These are phyloP conservation scores for Therioaphis trifolii DNA, from an alignment of 2,888 invertebrate genomes.

Conservation along the genomic window DNA sequence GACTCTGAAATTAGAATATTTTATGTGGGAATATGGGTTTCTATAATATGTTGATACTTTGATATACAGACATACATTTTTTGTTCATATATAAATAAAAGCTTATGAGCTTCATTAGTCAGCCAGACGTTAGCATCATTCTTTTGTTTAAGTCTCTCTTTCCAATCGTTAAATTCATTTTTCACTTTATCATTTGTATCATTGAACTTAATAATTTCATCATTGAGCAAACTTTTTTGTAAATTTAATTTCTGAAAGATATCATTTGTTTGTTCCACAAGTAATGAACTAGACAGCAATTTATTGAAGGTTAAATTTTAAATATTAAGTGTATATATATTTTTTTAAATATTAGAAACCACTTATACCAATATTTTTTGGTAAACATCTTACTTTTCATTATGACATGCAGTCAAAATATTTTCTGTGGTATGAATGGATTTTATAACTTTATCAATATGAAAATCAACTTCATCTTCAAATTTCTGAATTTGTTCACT, in stretches of 20 bases:
- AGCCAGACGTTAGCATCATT: slow-evolving; percentile 16
- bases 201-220: slow-evolving; percentile 23
- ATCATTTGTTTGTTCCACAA: slow-evolving; percentile 10
- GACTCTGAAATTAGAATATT: too few species aligned
- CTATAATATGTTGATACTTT: too few species aligned
- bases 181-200: not conserved
- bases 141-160: slow-evolving; percentile 1
- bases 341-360: not conserved
- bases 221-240: slow-evolving; percentile 4
- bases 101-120: not conserved
- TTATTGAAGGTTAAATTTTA: not conserved
- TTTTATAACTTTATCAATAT: not conserved
- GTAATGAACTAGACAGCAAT: not conserved
- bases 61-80: slow-evolving; percentile 28
- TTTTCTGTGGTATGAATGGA: not conserved
- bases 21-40: too few species aligned
- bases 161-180: slow-evolving; percentile 3
- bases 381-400: slow-evolving; percentile 25
- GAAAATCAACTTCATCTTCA: slow-evolving; percentile 23
- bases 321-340: not conserved
- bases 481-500: not conserved
- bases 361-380: not conserved
- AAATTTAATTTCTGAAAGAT: slow-evolving; percentile 10
- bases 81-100: slow-evolving; percentile 37
- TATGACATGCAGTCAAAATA: not conserved